A percentile compares a stretch with the other conserved stretches of the same genome.
Evolutionary conservation across 2,113 vertebrate species (phyloP).

Genomic region (Vidua chalybeata): DNA sequence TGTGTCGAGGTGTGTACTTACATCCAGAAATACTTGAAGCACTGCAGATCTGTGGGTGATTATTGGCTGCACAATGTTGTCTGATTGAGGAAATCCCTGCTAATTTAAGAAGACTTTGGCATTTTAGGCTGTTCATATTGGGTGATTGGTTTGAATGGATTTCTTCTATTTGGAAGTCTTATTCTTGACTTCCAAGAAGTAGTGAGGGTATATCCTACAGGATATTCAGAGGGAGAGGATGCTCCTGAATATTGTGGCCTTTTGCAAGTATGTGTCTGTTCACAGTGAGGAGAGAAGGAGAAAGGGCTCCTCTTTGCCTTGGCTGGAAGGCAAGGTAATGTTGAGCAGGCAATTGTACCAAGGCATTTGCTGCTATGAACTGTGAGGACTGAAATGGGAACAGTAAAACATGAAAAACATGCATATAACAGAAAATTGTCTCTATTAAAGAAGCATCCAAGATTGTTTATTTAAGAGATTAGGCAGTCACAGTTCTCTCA

Average conservation of each 20-base stretch:
- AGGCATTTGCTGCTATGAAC: not conserved
- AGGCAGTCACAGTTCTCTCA: not conserved
- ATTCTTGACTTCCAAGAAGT: not conserved
- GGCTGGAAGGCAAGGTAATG: not conserved
- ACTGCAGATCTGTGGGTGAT: not conserved
- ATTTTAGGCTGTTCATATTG: not conserved
- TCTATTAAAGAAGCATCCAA: not conserved
- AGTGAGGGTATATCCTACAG: not conserved
- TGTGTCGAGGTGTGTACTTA: not conserved
- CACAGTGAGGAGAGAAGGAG: not conserved
- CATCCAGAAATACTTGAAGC: not conserved
- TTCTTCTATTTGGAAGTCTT: not conserved
- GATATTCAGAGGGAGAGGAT: not conserved
- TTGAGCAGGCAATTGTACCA: not conserved
- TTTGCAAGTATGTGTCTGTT: accelerated
- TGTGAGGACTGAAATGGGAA: not conserved
- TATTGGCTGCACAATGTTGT: not conserved
- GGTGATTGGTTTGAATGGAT: not conserved
- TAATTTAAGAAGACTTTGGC: not conserved
- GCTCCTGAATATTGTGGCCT: not conserved
- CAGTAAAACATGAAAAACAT: not conserved
- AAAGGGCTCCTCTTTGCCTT: not conserved
- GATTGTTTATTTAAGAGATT: not conserved
- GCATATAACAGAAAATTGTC: not conserved
- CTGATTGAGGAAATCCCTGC: not conserved